phyloP scores from a whole-genome alignment of 2,797 vertebrate genomes.

The Harpagifer antarcticus region DNA sequence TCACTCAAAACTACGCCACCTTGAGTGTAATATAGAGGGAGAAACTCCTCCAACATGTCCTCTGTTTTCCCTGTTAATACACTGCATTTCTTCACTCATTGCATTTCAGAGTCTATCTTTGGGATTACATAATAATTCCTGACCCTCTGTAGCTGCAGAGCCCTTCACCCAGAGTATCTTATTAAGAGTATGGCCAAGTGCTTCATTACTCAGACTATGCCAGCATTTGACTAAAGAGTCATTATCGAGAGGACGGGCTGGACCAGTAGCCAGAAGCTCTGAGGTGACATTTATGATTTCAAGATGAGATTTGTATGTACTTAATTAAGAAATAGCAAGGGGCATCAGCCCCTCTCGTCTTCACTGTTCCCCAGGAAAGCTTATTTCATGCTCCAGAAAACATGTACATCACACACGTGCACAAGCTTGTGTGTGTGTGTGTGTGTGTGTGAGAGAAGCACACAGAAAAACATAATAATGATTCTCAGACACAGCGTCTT shows the following conservation, averaged over 20 bases:
- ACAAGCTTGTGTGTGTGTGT: too few relatives aligned
- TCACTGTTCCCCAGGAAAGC: constrained; percentile 74
- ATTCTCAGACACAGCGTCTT: constrained; percentile 26
- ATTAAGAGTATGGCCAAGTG: constrained; percentile 48
- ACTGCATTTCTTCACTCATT: neutral
- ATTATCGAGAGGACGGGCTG: constrained; percentile 42
- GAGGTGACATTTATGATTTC: constrained; percentile 74
- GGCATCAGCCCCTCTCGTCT: constrained; percentile 65
- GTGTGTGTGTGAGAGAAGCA: constrained; percentile 15
- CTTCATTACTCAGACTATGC: constrained; percentile 48
- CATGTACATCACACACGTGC: constrained; percentile 36
- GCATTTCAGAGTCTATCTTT: constrained; percentile 25
- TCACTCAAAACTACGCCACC: constrained; percentile 17
- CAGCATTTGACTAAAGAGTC: constrained; percentile 54
- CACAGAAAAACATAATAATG: constrained; percentile 22
- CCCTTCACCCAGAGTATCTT: constrained; percentile 39
- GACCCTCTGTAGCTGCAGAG: constrained; percentile 24
- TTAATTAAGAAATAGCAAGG: constrained; percentile 83
- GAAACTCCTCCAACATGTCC: constrained; percentile 22
- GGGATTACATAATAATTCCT: constrained; percentile 45
- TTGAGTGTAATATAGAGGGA: constrained; percentile 31
- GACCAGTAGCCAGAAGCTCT: constrained; percentile 59
- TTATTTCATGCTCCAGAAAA: constrained; percentile 84
- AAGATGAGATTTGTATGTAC: constrained; percentile 62
- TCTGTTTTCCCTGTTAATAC: constrained; percentile 29